These are phyloP conservation scores for Xyrichtys novacula DNA, from an alignment of 2,797 vertebrate genomes.

Conservation along the genomic window DNA sequence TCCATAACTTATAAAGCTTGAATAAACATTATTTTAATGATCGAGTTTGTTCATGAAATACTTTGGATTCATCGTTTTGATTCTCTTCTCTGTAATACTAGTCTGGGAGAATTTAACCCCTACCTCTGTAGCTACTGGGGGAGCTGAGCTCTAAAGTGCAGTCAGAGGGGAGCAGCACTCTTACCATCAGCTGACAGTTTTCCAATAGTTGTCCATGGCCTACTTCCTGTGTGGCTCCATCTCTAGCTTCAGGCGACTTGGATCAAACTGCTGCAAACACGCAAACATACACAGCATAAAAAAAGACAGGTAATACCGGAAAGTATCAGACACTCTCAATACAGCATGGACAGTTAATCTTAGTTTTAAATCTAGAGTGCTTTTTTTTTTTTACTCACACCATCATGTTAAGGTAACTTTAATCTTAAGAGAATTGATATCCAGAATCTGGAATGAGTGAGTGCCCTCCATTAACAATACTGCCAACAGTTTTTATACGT, in stretches of 20 bases:
- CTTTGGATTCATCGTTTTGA: slow-evolving; percentile 33
- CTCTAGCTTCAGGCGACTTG: slow-evolving; percentile 19
- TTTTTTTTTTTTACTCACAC: no score
- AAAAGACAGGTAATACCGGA: not conserved
- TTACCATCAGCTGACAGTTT: slow-evolving; percentile 49
- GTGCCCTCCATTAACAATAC: not conserved
- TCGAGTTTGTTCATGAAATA: no score
- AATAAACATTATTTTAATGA: no score
- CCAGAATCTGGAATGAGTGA: not conserved
- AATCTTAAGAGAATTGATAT: not conserved
- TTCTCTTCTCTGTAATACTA: slow-evolving; percentile 27
- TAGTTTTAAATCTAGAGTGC: no score
- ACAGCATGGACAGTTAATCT: not conserved
- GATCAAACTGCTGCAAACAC: slow-evolving; percentile 5
- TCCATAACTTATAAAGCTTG: no score
- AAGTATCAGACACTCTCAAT: no score
- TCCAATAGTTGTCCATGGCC: slow-evolving; percentile 43
- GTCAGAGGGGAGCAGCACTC: slow-evolving; percentile 32
- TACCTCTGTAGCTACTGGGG: slow-evolving; percentile 19
- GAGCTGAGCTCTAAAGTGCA: slow-evolving; percentile 35
- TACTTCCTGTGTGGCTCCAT: slow-evolving; percentile 46
- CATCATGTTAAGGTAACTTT: not conserved
- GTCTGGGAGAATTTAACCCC: no score
- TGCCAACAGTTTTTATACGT: not conserved
- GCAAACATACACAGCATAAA: not conserved